Conservation (phyloP, 2,113 vertebrate species). For the Lichenostomus cassidix region DNA sequence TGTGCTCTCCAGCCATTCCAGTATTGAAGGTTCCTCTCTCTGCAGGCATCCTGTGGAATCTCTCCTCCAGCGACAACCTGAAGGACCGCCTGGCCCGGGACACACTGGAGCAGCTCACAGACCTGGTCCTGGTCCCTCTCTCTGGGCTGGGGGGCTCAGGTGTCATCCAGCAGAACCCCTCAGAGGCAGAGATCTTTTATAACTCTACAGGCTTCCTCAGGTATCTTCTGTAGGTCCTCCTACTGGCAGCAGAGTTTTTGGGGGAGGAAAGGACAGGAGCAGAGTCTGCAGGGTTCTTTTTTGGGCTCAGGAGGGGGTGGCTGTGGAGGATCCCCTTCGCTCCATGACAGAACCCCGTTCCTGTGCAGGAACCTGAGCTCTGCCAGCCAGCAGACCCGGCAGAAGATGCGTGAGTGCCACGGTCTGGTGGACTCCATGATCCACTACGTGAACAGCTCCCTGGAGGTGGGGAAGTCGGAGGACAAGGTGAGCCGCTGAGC, state of each 20-base stretch:
- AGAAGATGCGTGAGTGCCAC: constrained; percentile 89
- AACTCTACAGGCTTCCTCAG: constrained; percentile 94
- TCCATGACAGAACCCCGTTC: fast-evolving
- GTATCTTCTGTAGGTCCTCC: constrained; percentile 55
- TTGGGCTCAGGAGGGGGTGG: not conserved
- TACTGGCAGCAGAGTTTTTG: fast-evolving
- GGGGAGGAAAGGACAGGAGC: not conserved
- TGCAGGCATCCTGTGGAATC: constrained; percentile 93
- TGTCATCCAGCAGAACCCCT: constrained; percentile 79
- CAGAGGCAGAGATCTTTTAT: constrained; percentile 89
- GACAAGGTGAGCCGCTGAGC: constrained; percentile 82
- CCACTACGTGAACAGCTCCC: constrained; percentile 82
- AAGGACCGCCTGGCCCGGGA: constrained; percentile 90
- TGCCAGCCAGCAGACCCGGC: constrained; percentile 88
- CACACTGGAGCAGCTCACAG: constrained; percentile 84
- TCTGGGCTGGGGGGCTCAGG: constrained; percentile 71
- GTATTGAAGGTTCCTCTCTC: not conserved
- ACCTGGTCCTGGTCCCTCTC: constrained; percentile 85
- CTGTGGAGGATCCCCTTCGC: not conserved
- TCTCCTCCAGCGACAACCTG: constrained; percentile 93
- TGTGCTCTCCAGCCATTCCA: fast-evolving
- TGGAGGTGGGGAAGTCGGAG: constrained; percentile 83
- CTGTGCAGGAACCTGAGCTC: constrained; percentile 90
- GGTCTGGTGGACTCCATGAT: constrained; percentile 92
- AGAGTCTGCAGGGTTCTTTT: not conserved